These are phyloP conservation scores for Typhlichthys subterraneus DNA, from an alignment of 2,797 vertebrate genomes.

Conservation along the genomic window DNA sequence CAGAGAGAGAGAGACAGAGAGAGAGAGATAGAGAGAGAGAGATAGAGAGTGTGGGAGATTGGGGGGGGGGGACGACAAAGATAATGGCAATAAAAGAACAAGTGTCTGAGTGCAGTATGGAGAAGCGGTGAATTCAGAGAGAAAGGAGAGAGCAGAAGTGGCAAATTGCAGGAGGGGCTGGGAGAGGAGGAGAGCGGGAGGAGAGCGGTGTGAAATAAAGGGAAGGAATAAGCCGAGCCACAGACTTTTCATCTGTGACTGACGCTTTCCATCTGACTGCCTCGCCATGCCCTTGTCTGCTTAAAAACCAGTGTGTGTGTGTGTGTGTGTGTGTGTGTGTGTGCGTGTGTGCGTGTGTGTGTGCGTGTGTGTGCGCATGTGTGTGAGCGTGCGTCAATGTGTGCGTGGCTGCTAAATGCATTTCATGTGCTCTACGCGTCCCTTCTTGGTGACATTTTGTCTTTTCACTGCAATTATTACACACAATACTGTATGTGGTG, in stretches of 20 bases:
- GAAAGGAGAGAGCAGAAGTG: slow-evolving; percentile 22
- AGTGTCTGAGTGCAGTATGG: background rate
- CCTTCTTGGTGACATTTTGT: slow-evolving; percentile 6
- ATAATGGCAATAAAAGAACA: background rate
- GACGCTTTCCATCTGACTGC: slow-evolving; percentile 70
- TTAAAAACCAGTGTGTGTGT: slow-evolving; percentile 46
- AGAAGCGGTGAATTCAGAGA: background rate
- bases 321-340: slow-evolving; percentile 5
- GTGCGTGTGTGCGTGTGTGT: background rate
- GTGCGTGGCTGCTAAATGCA: slow-evolving; percentile 12
- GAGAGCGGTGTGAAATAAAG: slow-evolving; percentile 19
- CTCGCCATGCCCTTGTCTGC: slow-evolving; percentile 60
- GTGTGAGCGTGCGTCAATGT: slow-evolving; percentile 27
- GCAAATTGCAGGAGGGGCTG: slow-evolving; percentile 14
- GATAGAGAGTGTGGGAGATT: slow-evolving; percentile 14
- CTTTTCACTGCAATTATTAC: slow-evolving; percentile 26
- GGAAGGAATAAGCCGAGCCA: slow-evolving; percentile 32
- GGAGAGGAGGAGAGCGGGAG: background rate
- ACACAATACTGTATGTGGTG: slow-evolving; percentile 3
- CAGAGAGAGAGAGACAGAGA: slow-evolving; percentile 1
- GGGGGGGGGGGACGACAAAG: background rate
- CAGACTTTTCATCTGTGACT: slow-evolving; percentile 76
- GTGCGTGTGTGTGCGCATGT: slow-evolving; percentile 18
- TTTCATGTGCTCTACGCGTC: background rate
- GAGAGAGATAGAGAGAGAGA: slow-evolving; percentile 12